phyloP scores from a whole-genome alignment of 2,888 invertebrate species.

The Caenorhabditis plicata region DNA sequence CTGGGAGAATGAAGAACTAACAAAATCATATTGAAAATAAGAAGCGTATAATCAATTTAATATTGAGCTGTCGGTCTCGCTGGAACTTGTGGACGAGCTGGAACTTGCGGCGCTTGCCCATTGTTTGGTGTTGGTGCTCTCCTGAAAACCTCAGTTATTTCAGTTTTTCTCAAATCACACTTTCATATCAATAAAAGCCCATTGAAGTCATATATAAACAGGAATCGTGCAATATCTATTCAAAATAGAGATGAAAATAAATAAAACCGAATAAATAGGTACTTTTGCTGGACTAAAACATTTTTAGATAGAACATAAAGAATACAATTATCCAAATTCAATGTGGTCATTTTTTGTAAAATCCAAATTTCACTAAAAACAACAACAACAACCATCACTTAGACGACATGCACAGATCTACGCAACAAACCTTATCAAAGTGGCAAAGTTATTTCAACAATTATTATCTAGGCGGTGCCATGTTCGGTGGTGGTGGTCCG shows the following conservation, averaged over 20 bases:
- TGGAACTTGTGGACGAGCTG: conserved; percentile 44
- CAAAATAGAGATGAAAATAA: no score
- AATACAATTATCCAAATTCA: neutral
- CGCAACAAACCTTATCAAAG: conserved; percentile 5
- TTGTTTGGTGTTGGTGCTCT: conserved; percentile 49
- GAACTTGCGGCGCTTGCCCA: conserved; percentile 37
- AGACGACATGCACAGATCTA: neutral
- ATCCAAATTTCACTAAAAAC: no score
- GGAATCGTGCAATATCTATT: no score
- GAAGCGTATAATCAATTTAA: neutral
- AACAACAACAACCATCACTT: no score
- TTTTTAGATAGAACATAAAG: no score
- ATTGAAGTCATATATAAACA: no score
- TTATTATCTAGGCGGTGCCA: conserved; percentile 34
- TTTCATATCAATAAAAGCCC: no score
- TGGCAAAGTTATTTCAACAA: neutral
- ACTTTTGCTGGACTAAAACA: neutral
- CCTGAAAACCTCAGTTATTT: conserved; percentile 20
- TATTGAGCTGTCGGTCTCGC: conserved; percentile 14
- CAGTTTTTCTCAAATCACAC: no score
- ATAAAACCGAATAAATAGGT: no score
- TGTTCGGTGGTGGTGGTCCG: conserved; percentile 46
- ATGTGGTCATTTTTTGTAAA: no score
- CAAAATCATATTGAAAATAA: conserved; percentile 8
- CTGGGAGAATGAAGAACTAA: neutral